Evolutionary conservation across 2,797 vertebrate species (phyloP).

Genomic region (Pelobates cultripes): DNA sequence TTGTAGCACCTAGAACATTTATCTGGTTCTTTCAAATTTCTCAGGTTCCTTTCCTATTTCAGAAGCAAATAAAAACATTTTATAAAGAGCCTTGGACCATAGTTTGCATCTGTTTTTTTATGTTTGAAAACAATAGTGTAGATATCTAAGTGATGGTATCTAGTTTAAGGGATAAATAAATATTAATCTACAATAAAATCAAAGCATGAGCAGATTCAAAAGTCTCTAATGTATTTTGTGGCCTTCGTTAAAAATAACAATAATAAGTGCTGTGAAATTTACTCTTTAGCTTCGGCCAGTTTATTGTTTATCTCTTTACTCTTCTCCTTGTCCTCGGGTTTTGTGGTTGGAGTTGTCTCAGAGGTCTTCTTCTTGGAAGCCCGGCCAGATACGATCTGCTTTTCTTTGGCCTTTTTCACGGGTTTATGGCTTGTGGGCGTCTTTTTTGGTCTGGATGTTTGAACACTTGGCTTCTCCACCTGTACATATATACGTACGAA

Average conservation of each 20-base stretch:
- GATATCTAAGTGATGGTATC: constrained; percentile 8
- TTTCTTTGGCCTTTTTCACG: constrained; percentile 93
- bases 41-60: constrained; percentile 15
- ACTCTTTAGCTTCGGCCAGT: constrained; percentile 99
- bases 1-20: constrained; percentile 48
- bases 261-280: constrained; percentile 89
- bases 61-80: constrained; percentile 58
- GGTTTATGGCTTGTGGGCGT: constrained; percentile 85
- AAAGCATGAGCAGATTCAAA: constrained; percentile 75
- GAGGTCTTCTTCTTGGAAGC: constrained; percentile 86
- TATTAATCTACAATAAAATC: constrained; percentile 64
- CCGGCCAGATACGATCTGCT: constrained; percentile 79
- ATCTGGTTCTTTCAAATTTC: background rate
- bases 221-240: constrained; percentile 89
- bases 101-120: background rate
- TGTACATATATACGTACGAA: constrained; percentile 68
- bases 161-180: constrained; percentile 3
- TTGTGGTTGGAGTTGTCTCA: constrained; percentile 75
- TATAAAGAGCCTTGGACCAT: background rate
- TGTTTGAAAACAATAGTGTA: constrained; percentile 1
- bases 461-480: constrained; percentile 87
- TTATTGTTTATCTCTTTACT: constrained; percentile 99
- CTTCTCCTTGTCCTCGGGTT: constrained; percentile 89
- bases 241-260: constrained; percentile 72
- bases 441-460: constrained; percentile 93